Evolutionary conservation across 1,140 invertebrate genomes (phyloP).

Genomic region (Microplitis demolitor): DNA sequence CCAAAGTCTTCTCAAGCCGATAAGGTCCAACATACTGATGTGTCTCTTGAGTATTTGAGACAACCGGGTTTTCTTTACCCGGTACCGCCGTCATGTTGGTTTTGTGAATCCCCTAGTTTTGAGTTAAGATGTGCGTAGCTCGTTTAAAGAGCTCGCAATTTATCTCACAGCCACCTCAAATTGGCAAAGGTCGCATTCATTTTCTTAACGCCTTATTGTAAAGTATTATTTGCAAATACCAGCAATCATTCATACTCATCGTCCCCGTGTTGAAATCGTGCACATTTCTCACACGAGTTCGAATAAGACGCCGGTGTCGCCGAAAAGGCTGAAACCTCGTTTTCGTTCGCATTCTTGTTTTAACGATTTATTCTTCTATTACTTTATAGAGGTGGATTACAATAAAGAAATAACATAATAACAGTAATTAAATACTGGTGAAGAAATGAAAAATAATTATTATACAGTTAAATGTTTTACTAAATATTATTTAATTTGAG

Average conservation of each 20-base stretch:
- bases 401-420: background rate
- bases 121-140: slow-evolving; percentile 14
- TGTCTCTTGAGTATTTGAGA: slow-evolving; percentile 69
- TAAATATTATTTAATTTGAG: too few species aligned
- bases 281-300: slow-evolving; percentile 13
- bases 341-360: slow-evolving; percentile 8
- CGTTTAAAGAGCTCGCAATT: background rate
- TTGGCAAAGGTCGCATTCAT: background rate
- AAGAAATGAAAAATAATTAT: too few species aligned
- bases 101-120: slow-evolving; percentile 46
- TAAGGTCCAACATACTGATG: slow-evolving; percentile 98
- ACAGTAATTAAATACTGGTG: too few species aligned
- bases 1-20: slow-evolving; percentile 96
- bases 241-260: background rate
- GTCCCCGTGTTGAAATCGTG: slow-evolving; percentile 1
- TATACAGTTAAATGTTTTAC: too few species aligned
- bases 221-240: background rate
- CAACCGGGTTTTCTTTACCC: slow-evolving; percentile 54
- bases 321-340: slow-evolving; percentile 14
- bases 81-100: slow-evolving; percentile 49
- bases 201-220: background rate
- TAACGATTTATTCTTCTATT: background rate
- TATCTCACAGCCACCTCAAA: background rate
- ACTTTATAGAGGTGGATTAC: background rate
- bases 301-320: slow-evolving; percentile 20